These are phyloP conservation scores for Heliconius ethilla DNA, from an alignment of 2,888 invertebrate species.

Conservation along the genomic window DNA sequence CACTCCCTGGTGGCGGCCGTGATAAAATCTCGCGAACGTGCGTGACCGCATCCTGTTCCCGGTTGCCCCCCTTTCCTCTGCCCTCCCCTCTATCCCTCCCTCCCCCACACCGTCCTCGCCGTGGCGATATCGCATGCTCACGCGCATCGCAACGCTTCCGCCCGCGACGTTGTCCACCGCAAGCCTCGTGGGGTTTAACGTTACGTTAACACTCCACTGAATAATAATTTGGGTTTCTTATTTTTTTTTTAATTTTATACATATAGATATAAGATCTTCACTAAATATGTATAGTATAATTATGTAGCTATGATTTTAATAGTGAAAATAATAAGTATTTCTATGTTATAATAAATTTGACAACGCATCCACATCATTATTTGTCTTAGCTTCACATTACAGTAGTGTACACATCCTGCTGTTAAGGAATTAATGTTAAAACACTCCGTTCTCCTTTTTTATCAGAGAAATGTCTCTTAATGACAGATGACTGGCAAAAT, in stretches of 20 bases:
- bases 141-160: constrained; percentile 48
- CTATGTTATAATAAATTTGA: too few relatives aligned
- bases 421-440: too few relatives aligned
- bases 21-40: constrained; percentile 54
- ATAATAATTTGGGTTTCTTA: constrained; percentile 10
- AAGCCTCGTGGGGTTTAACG: constrained; percentile 33
- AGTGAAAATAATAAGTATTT: background rate
- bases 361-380: background rate
- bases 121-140: constrained; percentile 44
- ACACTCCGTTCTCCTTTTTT: background rate
- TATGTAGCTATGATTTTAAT: background rate
- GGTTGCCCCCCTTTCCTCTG: constrained; percentile 42
- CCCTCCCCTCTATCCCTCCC: constrained; percentile 13
- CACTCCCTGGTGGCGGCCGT: constrained; percentile 45
- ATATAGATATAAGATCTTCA: background rate
- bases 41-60: constrained; percentile 73
- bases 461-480: background rate
- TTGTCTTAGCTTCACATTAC: background rate
- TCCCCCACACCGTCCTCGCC: constrained; percentile 32
- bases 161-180: constrained; percentile 46
- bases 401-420: too few relatives aligned
- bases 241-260: background rate
- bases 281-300: background rate
- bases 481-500: too few relatives aligned
- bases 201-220: constrained; percentile 33